Evolutionary conservation across 2,113 vertebrate genomes (phyloP), one percentile per base, ranked within the genome.

Genomic region (Promerops cafer): DNA sequence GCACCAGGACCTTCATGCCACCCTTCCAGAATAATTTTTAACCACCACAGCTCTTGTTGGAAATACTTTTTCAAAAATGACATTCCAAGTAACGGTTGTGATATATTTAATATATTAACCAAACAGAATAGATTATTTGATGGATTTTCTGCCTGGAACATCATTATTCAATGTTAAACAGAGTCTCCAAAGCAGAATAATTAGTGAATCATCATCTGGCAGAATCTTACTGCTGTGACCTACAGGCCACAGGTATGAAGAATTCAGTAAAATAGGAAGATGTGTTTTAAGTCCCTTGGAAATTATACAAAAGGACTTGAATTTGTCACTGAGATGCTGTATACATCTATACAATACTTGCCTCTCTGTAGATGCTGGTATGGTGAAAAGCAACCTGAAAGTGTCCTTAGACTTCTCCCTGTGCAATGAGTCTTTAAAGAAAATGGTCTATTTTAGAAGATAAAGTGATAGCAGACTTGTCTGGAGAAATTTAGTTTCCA

Each of bases 131-230:
- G 49, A 68, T 23, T 57, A 30, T 89, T 83, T 87, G 19, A 71
- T 84, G 37, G 31, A 30, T 89, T 89, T 92, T 90, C 47, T 94
- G 35, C 76, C 63, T 61, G 28, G 16, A 79, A 47, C 19, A 57
- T 10, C 39, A 71, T 82, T 90, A 84, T 69, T 28, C n/a, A 69
- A 39, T 9, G 7, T 6, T 81, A 90, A 86, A 59, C 28, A 79
- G 20, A 68, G 21, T 66, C 33, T 76, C 50, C 28, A 81, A 72
- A 91, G 64, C 60, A 93, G 61, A 95, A 95, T 39, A 90, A 94
- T 74, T 77, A 66, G 35, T 17, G 21, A 39, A 61, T 64, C 24
- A 66, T 70, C 27, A 52, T 63, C 35, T 88, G 64, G 24, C 7
- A 76, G 27, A 65, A 39, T 33, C 40, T 90, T 81, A 63, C 17